Conservation (phyloP, 2,797 vertebrate species). For the Anisognathus igniventris region DNA sequence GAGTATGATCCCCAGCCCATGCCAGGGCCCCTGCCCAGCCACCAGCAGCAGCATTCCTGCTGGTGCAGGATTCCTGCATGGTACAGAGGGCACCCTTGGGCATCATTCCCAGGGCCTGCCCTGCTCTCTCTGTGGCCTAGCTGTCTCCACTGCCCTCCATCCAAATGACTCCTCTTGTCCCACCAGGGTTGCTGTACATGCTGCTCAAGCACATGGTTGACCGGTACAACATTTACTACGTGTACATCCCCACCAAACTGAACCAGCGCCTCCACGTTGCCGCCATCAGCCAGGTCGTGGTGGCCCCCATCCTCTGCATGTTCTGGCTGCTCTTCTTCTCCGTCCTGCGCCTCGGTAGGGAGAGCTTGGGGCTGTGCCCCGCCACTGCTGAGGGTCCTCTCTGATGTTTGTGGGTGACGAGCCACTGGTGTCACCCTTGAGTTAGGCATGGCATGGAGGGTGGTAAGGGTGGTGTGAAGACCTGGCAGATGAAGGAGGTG, state of each 20-base stretch:
- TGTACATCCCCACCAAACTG: conserved; percentile 92
- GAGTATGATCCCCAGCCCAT: conserved; percentile 54
- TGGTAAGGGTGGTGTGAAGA: background rate
- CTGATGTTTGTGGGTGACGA: background rate
- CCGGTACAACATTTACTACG: conserved; percentile 97
- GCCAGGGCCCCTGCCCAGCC: too few species aligned
- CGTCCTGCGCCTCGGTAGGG: conserved; percentile 86
- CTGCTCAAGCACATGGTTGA: conserved; percentile 95
- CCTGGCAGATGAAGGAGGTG: background rate
- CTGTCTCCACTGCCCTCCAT: background rate
- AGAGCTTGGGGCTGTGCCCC: background rate
- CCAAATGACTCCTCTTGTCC: background rate
- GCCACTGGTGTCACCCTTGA: background rate
- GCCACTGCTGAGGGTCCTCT: background rate
- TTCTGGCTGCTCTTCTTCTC: conserved; percentile 99
- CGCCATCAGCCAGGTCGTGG: conserved; percentile 87
- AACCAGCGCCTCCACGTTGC: conserved; percentile 89
- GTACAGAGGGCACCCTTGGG: background rate
- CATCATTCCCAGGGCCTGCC: background rate
- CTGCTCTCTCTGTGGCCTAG: background rate
- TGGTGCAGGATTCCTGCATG: background rate
- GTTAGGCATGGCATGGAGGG: background rate
- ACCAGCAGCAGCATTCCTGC: fast-evolving
- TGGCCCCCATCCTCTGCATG: conserved; percentile 90
- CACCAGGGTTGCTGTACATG: conserved; percentile 87